Conservation (phyloP, 53 echinoderm and acorn worm genomes). For the Pentamera pediparva region DNA sequence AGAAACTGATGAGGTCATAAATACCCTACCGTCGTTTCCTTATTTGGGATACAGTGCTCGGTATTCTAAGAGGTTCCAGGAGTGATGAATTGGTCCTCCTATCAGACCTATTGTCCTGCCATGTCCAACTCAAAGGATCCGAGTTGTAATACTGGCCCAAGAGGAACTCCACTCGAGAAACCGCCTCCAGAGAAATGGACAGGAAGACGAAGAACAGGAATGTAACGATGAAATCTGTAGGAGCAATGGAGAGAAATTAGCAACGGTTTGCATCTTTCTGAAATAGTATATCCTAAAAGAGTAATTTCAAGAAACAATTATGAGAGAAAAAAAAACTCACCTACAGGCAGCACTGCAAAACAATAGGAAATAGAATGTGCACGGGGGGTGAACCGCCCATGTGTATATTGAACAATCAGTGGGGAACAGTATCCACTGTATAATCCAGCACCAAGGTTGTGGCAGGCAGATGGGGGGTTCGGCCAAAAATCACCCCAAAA, state of each 20-base stretch:
- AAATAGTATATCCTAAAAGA: too few relatives aligned
- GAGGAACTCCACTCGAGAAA: background rate
- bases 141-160: conserved; percentile 4
- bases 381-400: too few relatives aligned
- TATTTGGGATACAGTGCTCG: background rate
- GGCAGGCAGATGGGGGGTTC: too few relatives aligned
- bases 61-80: background rate
- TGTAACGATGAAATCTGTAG: conserved; percentile 26
- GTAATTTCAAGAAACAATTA: too few relatives aligned
- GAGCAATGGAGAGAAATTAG: background rate
- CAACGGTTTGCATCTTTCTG: too few relatives aligned
- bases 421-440: too few relatives aligned
- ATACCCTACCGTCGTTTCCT: background rate
- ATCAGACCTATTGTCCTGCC: background rate
- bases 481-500: too few relatives aligned
- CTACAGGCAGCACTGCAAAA: background rate
- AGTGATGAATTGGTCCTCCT: background rate
- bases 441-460: too few relatives aligned
- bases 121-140: conserved; percentile 1
- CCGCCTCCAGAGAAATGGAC: background rate
- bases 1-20: background rate
- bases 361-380: too few relatives aligned
- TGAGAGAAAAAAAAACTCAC: background rate
- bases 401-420: too few relatives aligned
- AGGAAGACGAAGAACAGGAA: conserved; percentile 26